Base-by-base conservation (phyloP, 2,888 invertebrate genomes). In the Morpho helenor region DNA sequence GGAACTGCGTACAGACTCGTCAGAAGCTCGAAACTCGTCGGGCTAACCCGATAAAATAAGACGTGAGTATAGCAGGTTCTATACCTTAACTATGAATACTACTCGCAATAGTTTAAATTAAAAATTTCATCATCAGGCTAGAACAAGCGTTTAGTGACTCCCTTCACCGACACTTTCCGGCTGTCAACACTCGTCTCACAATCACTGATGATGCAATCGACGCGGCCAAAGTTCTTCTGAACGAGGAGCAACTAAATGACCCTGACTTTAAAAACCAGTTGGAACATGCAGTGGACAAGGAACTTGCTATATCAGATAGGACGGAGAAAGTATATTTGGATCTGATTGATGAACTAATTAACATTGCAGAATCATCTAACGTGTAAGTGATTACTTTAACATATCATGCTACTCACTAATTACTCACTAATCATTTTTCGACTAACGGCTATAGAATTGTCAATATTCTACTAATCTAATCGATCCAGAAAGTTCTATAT, bases 161-260 rank as follows among this genome's bases (percentile, higher is more conserved):
- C 0, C 82, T 94, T 0, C 91, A 92, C 58, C 92, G 93, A 40
- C 86, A 90, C 65, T 94, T 94, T 73, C 93, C 93, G 0, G 93
- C 94, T 0, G 91, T 93, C 10, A 92, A 93, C 56, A 93, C 95
- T 1, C 87, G 91, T 3, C 75, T 93, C 0, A 80, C 89, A 16
- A 84, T 95, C 61, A 87, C 93, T 0, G 86, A 92, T 2, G 70
- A 72, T 0, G 91, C 92, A 9, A 72, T 94, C 4, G 74, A 82
- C 1, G 77, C 86, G 0, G 94, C 93, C 0, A 74, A 79, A 3
- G 62, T 68, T 3, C 77, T 95, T 8, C 87, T 83, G 0, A 83
- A 87, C 0, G 76, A 76, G 5, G 75, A 80, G 0, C 80, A 90
- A 50, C 68, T 84, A 4, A 63, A 69, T 0, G 76, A 87, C 8